phyloP scores from a whole-genome alignment of 2,888 invertebrate species.

The Scaptomyza polygonia region DNA sequence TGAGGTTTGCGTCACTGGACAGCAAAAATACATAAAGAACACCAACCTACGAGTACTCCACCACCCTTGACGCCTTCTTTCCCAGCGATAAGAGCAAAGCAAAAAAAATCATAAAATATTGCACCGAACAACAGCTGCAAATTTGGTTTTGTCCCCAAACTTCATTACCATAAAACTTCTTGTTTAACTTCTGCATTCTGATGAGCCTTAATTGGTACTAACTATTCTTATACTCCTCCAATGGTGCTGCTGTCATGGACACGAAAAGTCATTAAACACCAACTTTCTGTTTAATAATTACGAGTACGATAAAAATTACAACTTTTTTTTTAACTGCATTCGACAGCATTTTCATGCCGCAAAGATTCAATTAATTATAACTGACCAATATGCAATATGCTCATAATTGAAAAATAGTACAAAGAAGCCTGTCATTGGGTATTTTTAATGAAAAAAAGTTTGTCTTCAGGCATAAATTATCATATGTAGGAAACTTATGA shows the following conservation, averaged over 20 bases:
- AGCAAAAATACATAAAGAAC: conserved; percentile 19
- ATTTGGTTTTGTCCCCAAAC: conserved; percentile 26
- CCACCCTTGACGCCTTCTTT: conserved; percentile 6
- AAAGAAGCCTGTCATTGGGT: conserved; percentile 8
- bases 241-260: conserved; percentile 1
- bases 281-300: too few species aligned
- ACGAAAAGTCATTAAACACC: conserved; percentile 16
- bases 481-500: background rate
- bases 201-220: conserved; percentile 48
- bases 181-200: conserved; percentile 37
- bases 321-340: conserved; percentile 7
- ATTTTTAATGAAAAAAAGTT: background rate
- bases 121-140: conserved; percentile 42
- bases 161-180: conserved; percentile 60
- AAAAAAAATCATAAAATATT: conserved; percentile 67
- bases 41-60: conserved; percentile 8
- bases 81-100: conserved; percentile 49
- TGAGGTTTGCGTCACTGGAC: conserved; percentile 43
- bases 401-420: conserved; percentile 20
- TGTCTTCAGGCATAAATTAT: background rate
- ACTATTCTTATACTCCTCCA: conserved; percentile 6
- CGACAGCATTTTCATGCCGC: conserved; percentile 5
- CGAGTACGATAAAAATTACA: too few species aligned
- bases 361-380: conserved; percentile 50
- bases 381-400: conserved; percentile 7